Conservation (phyloP, 2,113 vertebrate species). For the Plecturocebus donacophilus region DNA sequence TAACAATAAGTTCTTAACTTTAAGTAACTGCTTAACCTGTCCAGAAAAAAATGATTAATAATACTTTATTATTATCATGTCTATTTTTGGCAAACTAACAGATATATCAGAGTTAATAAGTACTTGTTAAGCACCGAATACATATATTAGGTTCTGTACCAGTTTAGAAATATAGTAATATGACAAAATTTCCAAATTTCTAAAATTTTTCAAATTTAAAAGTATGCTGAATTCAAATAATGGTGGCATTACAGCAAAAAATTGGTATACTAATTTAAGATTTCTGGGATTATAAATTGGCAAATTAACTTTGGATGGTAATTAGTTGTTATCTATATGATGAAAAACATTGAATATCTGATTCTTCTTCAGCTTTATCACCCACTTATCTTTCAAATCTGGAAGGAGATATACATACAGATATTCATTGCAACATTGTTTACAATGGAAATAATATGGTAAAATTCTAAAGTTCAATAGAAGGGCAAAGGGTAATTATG, state of each 20-base stretch:
- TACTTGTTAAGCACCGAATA: neutral
- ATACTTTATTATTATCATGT: neutral
- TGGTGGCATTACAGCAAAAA: neutral
- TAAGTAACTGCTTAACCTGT: conserved; percentile 5
- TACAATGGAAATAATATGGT: neutral
- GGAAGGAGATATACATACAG: neutral
- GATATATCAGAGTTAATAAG: neutral
- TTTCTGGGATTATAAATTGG: neutral
- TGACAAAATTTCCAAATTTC: neutral
- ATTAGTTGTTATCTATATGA: neutral
- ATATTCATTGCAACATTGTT: neutral
- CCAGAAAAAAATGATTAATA: neutral
- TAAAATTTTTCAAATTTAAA: neutral
- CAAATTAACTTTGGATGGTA: neutral
- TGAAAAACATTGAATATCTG: neutral
- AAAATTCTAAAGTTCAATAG: neutral
- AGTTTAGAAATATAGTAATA: neutral
- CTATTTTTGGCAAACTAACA: neutral
- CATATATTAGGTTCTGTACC: neutral
- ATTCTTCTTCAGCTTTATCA: neutral
- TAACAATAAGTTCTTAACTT: neutral
- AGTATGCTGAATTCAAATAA: neutral
- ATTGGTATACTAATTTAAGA: neutral
- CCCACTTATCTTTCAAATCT: neutral
- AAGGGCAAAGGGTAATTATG: neutral